phyloP scores from a whole-genome alignment of 2,113 vertebrate species.

The Anthoscopus minutus region DNA sequence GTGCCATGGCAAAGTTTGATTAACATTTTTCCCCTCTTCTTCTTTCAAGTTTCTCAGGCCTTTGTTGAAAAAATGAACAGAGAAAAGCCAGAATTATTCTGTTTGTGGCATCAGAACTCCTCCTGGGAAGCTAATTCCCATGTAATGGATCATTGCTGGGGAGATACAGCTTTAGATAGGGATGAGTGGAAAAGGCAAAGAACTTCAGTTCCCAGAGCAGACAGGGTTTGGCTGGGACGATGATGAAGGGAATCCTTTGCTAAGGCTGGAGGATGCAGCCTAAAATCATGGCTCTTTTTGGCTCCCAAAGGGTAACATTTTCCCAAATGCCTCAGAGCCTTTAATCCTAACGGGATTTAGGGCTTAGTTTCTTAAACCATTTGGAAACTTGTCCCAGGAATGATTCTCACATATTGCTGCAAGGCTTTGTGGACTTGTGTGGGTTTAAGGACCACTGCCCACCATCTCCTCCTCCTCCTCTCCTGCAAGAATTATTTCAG shows the following conservation, averaged over 20 bases:
- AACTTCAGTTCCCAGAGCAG: not conserved
- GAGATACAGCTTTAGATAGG: not conserved
- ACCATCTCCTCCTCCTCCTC: not conserved
- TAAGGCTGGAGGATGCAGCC: not conserved
- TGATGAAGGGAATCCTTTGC: not conserved
- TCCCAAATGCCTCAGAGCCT: not conserved
- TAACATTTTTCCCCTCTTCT: not conserved
- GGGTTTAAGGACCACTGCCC: not conserved
- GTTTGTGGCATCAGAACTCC: not conserved
- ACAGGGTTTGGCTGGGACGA: not conserved
- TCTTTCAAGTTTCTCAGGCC: not conserved
- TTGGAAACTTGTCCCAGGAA: not conserved
- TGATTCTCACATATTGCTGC: not conserved
- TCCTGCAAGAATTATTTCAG: not conserved
- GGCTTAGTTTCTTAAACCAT: not conserved
- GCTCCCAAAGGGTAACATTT: not conserved
- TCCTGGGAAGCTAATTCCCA: not conserved
- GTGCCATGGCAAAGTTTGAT: not conserved
- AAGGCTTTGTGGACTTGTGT: not conserved
- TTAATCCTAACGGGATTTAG: constrained; percentile 3
- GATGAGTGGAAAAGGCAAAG: not conserved
- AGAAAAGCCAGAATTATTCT: not conserved
- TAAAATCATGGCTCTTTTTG: not conserved
- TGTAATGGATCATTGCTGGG: not conserved
- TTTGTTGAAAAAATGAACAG: not conserved